Evolutionary conservation across 2,888 invertebrate species (phyloP).

Genomic region (Acleris literana): DNA sequence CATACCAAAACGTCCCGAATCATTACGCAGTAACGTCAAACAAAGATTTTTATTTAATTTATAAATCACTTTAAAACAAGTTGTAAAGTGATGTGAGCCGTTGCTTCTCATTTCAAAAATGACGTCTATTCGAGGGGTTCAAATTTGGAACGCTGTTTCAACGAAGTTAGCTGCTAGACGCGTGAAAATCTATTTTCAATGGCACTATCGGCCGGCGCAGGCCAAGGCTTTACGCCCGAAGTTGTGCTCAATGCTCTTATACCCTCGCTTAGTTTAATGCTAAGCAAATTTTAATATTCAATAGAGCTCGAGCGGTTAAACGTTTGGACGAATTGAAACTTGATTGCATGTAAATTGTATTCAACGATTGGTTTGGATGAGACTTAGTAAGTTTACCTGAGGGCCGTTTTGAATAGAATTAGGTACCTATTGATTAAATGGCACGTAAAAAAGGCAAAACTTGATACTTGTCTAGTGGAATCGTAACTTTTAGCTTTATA

Average conservation of each 20-base stretch:
- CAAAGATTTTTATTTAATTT: slow-evolving; percentile 1
- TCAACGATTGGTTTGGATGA: slow-evolving; percentile 4
- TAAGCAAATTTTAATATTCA: slow-evolving; percentile 83
- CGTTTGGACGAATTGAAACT: slow-evolving; percentile 30
- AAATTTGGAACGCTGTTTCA: slow-evolving; percentile 55
- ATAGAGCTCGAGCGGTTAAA: slow-evolving; percentile 61
- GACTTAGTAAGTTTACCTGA: too few relatives aligned
- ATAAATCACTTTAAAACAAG: not conserved
- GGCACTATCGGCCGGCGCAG: slow-evolving; percentile 79
- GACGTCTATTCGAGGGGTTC: slow-evolving; percentile 17
- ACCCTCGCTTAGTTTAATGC: slow-evolving; percentile 67
- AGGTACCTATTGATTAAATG: too few relatives aligned
- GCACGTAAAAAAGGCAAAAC: too few relatives aligned
- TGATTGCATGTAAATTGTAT: slow-evolving; percentile 32
- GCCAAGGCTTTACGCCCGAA: slow-evolving; percentile 76
- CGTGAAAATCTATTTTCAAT: slow-evolving; percentile 84
- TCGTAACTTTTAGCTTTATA: too few relatives aligned
- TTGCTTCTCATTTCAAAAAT: slow-evolving; percentile 17
- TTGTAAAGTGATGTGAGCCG: slow-evolving; percentile 8
- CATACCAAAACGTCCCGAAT: not conserved
- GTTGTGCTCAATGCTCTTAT: slow-evolving; percentile 73
- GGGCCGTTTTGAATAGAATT: too few relatives aligned
- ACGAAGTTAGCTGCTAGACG: slow-evolving; percentile 61
- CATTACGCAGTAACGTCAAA: too few relatives aligned
- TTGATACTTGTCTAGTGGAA: too few relatives aligned